Conservation (phyloP, 1,140 invertebrate species). For the Branchinecta lynchi region DNA sequence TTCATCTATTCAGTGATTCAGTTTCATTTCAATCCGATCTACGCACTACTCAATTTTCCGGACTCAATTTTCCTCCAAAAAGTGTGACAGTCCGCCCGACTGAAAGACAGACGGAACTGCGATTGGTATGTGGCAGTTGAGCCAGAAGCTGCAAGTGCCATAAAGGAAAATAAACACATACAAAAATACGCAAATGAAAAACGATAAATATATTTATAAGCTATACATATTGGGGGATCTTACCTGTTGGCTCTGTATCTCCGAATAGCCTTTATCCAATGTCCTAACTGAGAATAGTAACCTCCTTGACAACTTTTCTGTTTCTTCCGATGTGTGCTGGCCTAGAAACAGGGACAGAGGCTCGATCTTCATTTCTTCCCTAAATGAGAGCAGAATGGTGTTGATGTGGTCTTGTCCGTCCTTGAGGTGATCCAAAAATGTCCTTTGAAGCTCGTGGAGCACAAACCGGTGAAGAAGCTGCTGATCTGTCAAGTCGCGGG, state of each 20-base stretch:
- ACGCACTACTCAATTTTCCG: too few relatives aligned
- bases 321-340: background rate
- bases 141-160: too few relatives aligned
- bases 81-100: too few relatives aligned
- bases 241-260: background rate
- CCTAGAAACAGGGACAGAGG: background rate
- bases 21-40: too few relatives aligned
- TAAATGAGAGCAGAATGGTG: slow-evolving; percentile 27
- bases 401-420: background rate
- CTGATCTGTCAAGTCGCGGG: background rate
- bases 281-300: background rate
- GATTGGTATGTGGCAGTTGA: too few relatives aligned
- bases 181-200: too few relatives aligned
- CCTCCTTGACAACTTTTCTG: background rate
- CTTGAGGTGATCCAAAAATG: background rate
- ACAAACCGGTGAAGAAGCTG: background rate
- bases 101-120: too few relatives aligned
- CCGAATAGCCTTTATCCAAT: background rate
- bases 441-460: slow-evolving; percentile 10
- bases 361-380: background rate
- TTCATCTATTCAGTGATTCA: too few relatives aligned
- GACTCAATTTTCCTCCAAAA: too few relatives aligned
- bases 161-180: too few relatives aligned
- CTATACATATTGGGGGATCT: too few relatives aligned
- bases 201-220: too few relatives aligned